Evolutionary conservation across 1,140 invertebrate genomes (phyloP), one percentile per base, ranked within the genome.

Genomic region (Lysiphlebus fabarum): DNA sequence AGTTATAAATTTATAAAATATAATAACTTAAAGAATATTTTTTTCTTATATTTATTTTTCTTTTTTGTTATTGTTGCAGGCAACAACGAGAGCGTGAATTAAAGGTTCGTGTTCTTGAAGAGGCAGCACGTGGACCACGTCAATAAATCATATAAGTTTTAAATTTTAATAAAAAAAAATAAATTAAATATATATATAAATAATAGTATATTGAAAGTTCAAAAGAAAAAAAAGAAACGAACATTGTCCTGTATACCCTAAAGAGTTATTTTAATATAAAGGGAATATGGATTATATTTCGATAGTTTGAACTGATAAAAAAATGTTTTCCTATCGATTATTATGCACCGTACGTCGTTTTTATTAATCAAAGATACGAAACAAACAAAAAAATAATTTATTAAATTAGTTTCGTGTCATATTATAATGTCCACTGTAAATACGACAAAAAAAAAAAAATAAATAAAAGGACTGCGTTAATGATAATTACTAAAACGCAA

Each of bases 41-140:
- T 48, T 53, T 55, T 62, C 11, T 43, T 17, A 10, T 47, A 58
- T 42, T 53, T 38, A 42, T 49, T 14, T 48, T n/a, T 6, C 38
- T 56, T 36, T 42, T 53, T 63, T 61, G n/a, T n/a, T n/a, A n/a
- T 59, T 73, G 71, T 82, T 83, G 70, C 77, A 86, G 87, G 71
- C 88, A 90, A 83, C 89, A 91, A 75, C 85, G 90, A 54, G 90
- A 92, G 70, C 83, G 90, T 48, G 90, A 92, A 79, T 82, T 91
- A 66, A 92, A 92, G 82, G 88, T 92, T 71, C 84, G 90, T 69
- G 89, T 89, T 58, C 80, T 92, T 65, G 90, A 92, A 80, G 90
- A 92, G 82, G 90, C 90, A 57, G 89, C 90, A 59, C 83, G 90
- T 73, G 89, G 88, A 66, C 86, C 86, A 66, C 82, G 87, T 61